phyloP scores from a whole-genome alignment of 2,797 vertebrate genomes.

The Rhinatrema bivittatum region DNA sequence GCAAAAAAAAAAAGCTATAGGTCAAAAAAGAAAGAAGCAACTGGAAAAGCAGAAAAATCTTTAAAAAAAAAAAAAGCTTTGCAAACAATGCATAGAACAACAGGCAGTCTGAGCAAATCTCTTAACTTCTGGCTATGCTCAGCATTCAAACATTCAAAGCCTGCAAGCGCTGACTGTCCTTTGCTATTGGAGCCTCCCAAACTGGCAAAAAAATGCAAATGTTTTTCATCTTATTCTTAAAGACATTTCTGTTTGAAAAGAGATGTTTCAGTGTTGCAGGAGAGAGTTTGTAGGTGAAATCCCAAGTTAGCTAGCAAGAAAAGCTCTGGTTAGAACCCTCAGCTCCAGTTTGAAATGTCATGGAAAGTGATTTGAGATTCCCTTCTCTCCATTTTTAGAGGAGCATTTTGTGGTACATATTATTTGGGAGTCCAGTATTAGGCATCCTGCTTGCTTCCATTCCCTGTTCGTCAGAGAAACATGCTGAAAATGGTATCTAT shows the following conservation, averaged over 20 bases:
- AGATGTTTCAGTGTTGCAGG: neutral
- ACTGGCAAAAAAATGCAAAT: slow-evolving; percentile 1
- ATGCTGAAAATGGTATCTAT: no score
- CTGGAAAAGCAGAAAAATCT: slow-evolving; percentile 17
- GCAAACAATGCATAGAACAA: slow-evolving; percentile 18
- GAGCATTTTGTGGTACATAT: no score
- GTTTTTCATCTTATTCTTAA: slow-evolving; percentile 21
- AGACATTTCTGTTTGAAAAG: slow-evolving; percentile 13
- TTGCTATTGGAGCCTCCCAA: neutral
- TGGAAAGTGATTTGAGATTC: no score
- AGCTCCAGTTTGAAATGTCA: no score
- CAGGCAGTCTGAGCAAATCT: slow-evolving; percentile 31
- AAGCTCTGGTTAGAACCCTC: no score
- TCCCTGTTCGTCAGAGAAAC: no score
- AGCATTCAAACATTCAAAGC: no score
- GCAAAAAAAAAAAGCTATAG: slow-evolving; percentile 28
- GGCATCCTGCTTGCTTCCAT: no score
- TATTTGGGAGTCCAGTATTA: no score
- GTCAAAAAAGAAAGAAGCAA: slow-evolving; percentile 13
- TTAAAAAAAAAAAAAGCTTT: slow-evolving; percentile 29
- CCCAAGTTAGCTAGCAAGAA: slow-evolving; percentile 18
- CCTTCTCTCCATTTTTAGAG: no score
- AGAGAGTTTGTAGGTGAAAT: slow-evolving; percentile 6
- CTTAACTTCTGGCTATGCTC: slow-evolving; percentile 4
- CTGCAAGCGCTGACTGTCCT: no score